Evolutionary conservation across 1,140 invertebrate genomes (phyloP).

Genomic region (Cherax quadricarinatus): DNA sequence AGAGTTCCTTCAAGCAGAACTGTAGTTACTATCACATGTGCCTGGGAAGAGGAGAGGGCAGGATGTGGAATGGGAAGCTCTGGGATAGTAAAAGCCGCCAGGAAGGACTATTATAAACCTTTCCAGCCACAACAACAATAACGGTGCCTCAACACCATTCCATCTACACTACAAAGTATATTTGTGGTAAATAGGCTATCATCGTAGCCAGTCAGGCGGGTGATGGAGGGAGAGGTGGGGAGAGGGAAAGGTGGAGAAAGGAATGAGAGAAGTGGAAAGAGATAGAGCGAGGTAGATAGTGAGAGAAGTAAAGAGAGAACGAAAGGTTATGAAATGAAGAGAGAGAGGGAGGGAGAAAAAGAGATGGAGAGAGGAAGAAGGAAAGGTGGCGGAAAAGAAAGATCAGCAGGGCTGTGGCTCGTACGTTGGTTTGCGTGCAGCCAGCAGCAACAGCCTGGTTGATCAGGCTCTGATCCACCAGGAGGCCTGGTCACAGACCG

Average conservation of each 20-base stretch:
- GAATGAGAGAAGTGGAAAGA: not conserved
- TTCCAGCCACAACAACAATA: not conserved
- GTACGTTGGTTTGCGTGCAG: too few species aligned
- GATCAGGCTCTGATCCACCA: too few species aligned
- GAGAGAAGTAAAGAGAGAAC: not conserved
- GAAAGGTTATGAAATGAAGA: not conserved
- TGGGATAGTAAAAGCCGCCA: too few species aligned
- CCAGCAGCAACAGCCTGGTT: too few species aligned
- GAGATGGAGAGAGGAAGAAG: not conserved
- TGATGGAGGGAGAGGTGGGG: not conserved
- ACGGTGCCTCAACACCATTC: not conserved
- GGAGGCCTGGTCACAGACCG: too few species aligned
- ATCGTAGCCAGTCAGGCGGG: not conserved
- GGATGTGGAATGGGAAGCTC: too few species aligned
- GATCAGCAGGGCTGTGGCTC: too few species aligned
- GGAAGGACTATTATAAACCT: not conserved
- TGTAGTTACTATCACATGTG: too few species aligned
- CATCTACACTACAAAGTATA: slow-evolving; percentile 6
- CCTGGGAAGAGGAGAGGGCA: too few species aligned
- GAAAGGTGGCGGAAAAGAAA: not conserved
- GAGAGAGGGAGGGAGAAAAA: not conserved
- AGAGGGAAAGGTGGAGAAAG: not conserved
- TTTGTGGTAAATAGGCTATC: slow-evolving; percentile 21
- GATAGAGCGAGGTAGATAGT: not conserved
- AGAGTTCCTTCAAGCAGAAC: too few species aligned